These are phyloP conservation scores for Candidula unifasciata DNA, from an alignment of 2,888 invertebrate genomes.

Conservation along the genomic window DNA sequence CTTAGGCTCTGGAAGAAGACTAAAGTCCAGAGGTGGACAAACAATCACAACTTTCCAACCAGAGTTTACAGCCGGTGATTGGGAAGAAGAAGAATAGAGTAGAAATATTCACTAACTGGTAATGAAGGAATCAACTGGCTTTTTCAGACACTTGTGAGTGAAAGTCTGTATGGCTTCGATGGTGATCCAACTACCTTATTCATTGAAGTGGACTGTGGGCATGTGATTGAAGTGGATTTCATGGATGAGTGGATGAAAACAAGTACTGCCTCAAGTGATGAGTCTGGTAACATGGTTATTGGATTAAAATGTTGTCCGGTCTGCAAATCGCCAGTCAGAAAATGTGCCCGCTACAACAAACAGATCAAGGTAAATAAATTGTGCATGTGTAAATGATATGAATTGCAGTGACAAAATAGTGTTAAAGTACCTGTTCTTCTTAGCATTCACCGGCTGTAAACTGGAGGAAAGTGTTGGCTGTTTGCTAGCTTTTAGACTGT, in stretches of 20 bases:
- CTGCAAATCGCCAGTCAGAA: conserved; percentile 82
- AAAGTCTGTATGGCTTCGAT: conserved; percentile 78
- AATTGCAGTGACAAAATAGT: too few relatives aligned
- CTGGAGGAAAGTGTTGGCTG: too few relatives aligned
- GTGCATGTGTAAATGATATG: too few relatives aligned
- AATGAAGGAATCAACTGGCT: neutral
- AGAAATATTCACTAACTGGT: too few relatives aligned
- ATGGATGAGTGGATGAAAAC: conserved; percentile 79
- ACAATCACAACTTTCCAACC: too few relatives aligned
- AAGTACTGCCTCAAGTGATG: conserved; percentile 73
- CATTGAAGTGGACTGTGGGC: conserved; percentile 67
- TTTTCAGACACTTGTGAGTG: conserved; percentile 46
- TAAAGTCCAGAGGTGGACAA: too few relatives aligned
- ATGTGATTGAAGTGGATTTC: conserved; percentile 73
- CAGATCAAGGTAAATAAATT: conserved; percentile 76
- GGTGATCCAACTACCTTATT: conserved; percentile 80
- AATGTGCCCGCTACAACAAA: conserved; percentile 82
- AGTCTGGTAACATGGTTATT: conserved; percentile 32
- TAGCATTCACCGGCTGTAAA: too few relatives aligned
- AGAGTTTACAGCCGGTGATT: too few relatives aligned
- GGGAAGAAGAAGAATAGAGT: too few relatives aligned
- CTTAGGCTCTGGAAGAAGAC: too few relatives aligned
- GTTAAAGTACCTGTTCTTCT: too few relatives aligned
- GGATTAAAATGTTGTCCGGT: conserved; percentile 79
- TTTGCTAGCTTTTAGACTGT: too few relatives aligned